Base-by-base conservation (phyloP, 1,140 invertebrate genomes). In the Drosophila varians region DNA sequence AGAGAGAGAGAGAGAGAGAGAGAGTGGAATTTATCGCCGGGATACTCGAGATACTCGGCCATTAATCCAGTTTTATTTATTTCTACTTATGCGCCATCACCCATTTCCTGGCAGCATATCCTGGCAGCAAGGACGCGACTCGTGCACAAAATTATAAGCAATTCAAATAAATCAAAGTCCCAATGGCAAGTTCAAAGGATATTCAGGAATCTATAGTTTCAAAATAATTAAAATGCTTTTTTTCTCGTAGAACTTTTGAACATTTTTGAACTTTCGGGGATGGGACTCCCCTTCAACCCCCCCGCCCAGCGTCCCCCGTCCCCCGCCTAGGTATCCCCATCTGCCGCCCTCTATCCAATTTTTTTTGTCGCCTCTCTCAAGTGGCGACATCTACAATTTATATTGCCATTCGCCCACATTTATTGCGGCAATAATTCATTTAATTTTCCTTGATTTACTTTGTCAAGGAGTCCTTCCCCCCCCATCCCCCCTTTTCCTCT, bases 351-450 rank as follows among this genome's bases (percentile, higher is more conserved):
- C 51, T 18, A 5, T 40, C 11, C 9, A 4, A 9, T 19, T 19
- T 42, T 4, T 26, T 23, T 42, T 31, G 1, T 16, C 5, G 19
- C 9, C 45, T 3, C 25, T 58, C 53, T 77, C 61, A 76, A 66
- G 76, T 75, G 61, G 53, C 58, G 65, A 64, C 57, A 58, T 74
- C 61, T 53, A 84, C 77, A 75, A 79, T 80, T 80, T 84, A 84
- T 84, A 80, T 77, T 68, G 77, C 49, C 66, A 34, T 57, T 38
- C 56, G 64, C 57, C 77, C 76, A 80, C 80, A 87, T 86, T 86
- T 86, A 86, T 87, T 86, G 80, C 82, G 64, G 82, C 82, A 80
- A 86, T 86, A 86, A 86, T 86, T 86, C 80, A 87, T 87, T 87
- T 87, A 86, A 86, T 86, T 86, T 87, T 74, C 60, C 73, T 70